Evolutionary conservation across 2,888 invertebrate genomes (phyloP), one percentile per base, ranked within the genome.

Genomic region (Clepsis dumicolana): DNA sequence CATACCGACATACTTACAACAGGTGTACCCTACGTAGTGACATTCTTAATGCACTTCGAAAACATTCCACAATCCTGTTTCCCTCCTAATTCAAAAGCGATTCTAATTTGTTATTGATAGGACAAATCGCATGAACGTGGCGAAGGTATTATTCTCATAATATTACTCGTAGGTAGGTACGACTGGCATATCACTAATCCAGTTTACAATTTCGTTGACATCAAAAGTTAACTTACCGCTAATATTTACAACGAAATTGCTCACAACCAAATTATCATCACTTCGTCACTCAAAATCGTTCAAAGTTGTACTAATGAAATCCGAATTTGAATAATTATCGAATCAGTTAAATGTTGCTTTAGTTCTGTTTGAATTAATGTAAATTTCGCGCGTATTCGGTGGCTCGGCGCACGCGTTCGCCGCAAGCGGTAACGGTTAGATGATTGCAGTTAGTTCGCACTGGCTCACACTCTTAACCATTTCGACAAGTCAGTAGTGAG

Each of bases 401-500:
- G 75, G 75, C 71, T 75, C 75, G 68, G 78, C 78, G 79, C 82
- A 86, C 87, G 88, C 90, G 89, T 87, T 86, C 85, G 86, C 71
- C 80, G 77, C 85, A 76, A 81, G 79, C 87, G 86, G 82, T 81
- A 80, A 84, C 87, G 72, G 82, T 81, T 80, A 79, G 84, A 80
- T 84, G 89, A 91, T 91, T 92, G 91, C 85, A 82, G 82, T 85
- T 80, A 78, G 83, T 83, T 86, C 77, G 80, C 77, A 82, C 84
- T 79, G 83, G 83, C 86, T 86, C 75, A 80, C 82, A 82, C 82
- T 90, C 88, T 88, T 89, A 89, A 89, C 87, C 82, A 88, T 87
- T 87, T 87, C 83, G 82, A 84, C 88, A 84, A 85, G 84, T 83
- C 83, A 75, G 76, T 77, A 80, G 74, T 62, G 75, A 76, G 80